Evolutionary conservation across 1,140 invertebrate species (phyloP).

Genomic region (Littorina saxatilis): DNA sequence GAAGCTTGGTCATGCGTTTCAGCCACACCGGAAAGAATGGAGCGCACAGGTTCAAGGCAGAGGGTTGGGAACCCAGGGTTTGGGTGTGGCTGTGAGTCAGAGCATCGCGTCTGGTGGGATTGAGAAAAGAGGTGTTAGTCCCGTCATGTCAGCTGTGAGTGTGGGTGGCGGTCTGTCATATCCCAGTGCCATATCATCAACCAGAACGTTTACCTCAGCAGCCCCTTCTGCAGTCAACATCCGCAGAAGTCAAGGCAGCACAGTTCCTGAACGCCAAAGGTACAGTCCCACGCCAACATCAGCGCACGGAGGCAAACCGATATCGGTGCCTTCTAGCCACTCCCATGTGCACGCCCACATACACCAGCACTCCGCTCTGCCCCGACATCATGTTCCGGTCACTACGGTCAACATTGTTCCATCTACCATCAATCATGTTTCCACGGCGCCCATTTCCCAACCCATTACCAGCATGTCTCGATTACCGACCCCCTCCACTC

Average conservation of each 20-base stretch:
- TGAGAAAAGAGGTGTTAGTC: too few species aligned
- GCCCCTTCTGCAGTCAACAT: not conserved
- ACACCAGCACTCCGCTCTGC: not conserved
- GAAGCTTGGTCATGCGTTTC: not conserved
- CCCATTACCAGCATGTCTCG: not conserved
- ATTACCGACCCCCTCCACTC: not conserved
- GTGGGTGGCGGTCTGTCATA: too few species aligned
- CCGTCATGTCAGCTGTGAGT: too few species aligned
- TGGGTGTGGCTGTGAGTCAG: too few species aligned
- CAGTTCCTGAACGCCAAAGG: not conserved
- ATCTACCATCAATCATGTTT: not conserved
- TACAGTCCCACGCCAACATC: not conserved
- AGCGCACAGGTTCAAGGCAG: too few species aligned
- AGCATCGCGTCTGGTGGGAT: too few species aligned
- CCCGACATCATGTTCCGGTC: not conserved
- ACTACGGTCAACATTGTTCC: not conserved
- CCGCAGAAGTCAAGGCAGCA: not conserved
- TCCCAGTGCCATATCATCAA: too few species aligned
- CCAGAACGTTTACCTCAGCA: not conserved
- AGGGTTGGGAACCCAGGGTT: too few species aligned
- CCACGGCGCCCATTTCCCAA: not conserved
- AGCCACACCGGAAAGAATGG: not conserved
- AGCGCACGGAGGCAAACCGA: conserved; percentile 12
- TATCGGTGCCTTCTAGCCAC: conserved; percentile 29
- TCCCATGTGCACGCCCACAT: conserved; percentile 5